Conservation (phyloP, 2,888 invertebrate genomes). For the Sisyra terminalis region DNA sequence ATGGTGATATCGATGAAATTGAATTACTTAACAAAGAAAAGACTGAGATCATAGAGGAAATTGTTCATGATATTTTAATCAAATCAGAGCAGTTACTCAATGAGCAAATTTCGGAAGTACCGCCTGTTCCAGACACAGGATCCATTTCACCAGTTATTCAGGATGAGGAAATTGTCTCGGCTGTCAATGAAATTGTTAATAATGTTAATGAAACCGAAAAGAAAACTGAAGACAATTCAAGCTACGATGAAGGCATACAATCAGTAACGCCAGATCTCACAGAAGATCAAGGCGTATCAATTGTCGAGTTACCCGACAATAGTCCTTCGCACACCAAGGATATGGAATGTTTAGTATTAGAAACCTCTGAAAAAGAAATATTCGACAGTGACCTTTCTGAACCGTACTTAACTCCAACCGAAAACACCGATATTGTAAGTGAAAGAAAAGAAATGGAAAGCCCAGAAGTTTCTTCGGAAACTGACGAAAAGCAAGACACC, state of each 20-base stretch:
- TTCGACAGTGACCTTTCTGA: constrained; percentile 52
- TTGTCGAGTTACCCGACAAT: constrained; percentile 1
- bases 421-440: constrained; percentile 27
- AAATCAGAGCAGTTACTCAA: constrained; percentile 33
- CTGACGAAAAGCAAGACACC: constrained; percentile 1
- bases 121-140: constrained; percentile 12
- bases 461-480: constrained; percentile 9
- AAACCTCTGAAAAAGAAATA: constrained; percentile 36
- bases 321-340: constrained; percentile 28
- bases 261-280: constrained; percentile 4
- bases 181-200: constrained; percentile 33
- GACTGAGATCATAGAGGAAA: constrained; percentile 30
- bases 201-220: constrained; percentile 27
- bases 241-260: constrained; percentile 4
- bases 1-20: constrained; percentile 22
- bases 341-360: constrained; percentile 21
- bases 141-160: constrained; percentile 28
- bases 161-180: constrained; percentile 34
- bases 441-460: constrained; percentile 20
- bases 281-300: constrained; percentile 1
- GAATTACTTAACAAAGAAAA: constrained; percentile 19
- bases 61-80: constrained; percentile 32
- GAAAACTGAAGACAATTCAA: constrained; percentile 14
- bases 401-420: constrained; percentile 49
- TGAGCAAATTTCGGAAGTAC: constrained; percentile 18